phyloP scores from a whole-genome alignment of 2,888 invertebrate species.

The Athripsodes cinereus region DNA sequence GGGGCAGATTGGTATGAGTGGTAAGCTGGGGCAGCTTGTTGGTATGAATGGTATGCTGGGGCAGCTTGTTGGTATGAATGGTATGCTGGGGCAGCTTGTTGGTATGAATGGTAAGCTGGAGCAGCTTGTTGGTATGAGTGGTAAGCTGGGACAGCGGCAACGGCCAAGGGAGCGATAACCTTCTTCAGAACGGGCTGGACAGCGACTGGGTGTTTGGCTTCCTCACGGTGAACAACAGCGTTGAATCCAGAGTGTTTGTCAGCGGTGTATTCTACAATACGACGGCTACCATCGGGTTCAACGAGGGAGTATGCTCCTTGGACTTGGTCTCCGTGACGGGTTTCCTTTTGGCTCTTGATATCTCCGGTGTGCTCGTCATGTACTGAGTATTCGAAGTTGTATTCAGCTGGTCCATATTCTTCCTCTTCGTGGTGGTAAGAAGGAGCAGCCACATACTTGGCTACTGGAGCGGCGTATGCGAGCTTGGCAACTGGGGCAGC shows the following conservation, averaged over 20 bases:
- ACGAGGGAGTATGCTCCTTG: conserved; percentile 46
- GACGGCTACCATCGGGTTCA: conserved; percentile 44
- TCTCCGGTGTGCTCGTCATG: conserved; percentile 37
- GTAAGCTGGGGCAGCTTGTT: conserved; percentile 17
- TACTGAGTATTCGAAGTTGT: conserved; percentile 34
- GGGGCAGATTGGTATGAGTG: conserved; percentile 14
- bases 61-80: conserved; percentile 7
- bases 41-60: background rate
- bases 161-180: conserved; percentile 11
- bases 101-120: background rate
- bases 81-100: conserved; percentile 6
- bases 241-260: conserved; percentile 44
- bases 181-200: conserved; percentile 11
- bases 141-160: background rate
- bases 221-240: conserved; percentile 40
- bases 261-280: conserved; percentile 46
- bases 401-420: conserved; percentile 19
- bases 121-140: background rate
- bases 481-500: conserved; percentile 13
- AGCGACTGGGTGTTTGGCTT: conserved; percentile 14
- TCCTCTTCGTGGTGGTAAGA: conserved; percentile 5
- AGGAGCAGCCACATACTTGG: conserved; percentile 18
- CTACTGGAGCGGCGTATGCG: conserved; percentile 13
- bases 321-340: conserved; percentile 41
- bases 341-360: conserved; percentile 45